Evolutionary conservation across 2,113 vertebrate genomes (phyloP), one percentile per base, ranked within the genome.

Genomic region (Machaerirhynchus nigripectus): DNA sequence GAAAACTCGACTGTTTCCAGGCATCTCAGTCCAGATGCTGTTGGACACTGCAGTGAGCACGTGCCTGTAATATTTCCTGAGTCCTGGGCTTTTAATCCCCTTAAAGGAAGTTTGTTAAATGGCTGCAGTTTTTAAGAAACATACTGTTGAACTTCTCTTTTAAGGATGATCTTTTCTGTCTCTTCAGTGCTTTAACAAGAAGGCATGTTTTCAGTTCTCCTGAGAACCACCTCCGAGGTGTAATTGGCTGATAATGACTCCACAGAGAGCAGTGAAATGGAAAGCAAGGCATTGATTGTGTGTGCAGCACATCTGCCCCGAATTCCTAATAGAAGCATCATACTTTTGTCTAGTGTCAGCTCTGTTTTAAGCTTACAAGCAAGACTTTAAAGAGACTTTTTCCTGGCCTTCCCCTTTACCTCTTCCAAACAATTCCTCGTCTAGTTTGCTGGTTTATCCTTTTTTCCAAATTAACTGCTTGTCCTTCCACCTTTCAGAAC

Each of bases 261-360:
- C 31, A 4, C 42, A 35, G 35, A 15, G 50, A 78, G 70, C 60
- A 68, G 15, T 10, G 31, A 30, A 70, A 31, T 65, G 13, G n/a
- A 35, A 22, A 65, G 31, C 23, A 39, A 44, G 15, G 23, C 13
- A 6, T 5, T 40, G 49, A 16, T 22, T 20, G 19, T 6, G 14
- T 10, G 33, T 2, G 18, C 35, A 46, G 39, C 47, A 40, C 10
- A 88, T 40, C 53, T 68, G 31, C 60, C 53, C 57, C 0, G 1
- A 4, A 24, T 71, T 52, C 31, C 24, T 39, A 1, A 3, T 0
- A 9, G 67, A 46, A 55, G 6, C 3, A 1, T 65, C 76, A 16
- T 30, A 4, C 16, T 77, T 86, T 77, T 86, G 2, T 2, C 10
- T 35, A 3, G 5, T 6, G 4, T 37, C 50, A 42, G 35, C 39